phyloP scores from a whole-genome alignment of 2,797 vertebrate species.

The Schizothorax lantsangensis region DNA sequence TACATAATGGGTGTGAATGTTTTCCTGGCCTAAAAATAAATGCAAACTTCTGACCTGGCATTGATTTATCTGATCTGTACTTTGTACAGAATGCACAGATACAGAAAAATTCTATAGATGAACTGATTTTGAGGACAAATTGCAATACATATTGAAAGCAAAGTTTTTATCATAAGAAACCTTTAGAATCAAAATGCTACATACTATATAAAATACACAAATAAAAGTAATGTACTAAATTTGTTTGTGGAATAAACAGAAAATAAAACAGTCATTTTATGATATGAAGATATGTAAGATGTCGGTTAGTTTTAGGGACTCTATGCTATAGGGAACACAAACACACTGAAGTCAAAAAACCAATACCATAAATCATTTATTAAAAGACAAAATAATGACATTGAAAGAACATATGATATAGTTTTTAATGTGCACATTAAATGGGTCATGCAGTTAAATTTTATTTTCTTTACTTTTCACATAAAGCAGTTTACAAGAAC shows the following conservation, averaged over 20 bases:
- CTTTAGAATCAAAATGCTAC: not conserved
- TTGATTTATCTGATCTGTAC: not conserved
- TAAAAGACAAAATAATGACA: not conserved
- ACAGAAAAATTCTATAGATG: not conserved
- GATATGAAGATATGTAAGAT: not conserved
- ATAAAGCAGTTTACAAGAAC: not conserved
- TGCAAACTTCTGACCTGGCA: not conserved
- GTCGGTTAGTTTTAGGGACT: not conserved
- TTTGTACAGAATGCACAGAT: constrained; percentile 2
- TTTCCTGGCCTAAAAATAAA: not conserved
- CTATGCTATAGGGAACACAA: not conserved
- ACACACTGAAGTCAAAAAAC: not conserved
- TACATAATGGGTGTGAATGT: not conserved
- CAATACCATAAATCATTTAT: not conserved
- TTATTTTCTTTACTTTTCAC: not conserved
- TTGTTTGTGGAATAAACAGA: not conserved
- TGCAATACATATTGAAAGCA: not conserved
- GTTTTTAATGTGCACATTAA: not conserved
- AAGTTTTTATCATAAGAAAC: not conserved
- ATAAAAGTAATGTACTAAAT: not conserved
- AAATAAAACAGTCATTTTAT: not conserved
- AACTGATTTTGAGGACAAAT: not conserved
- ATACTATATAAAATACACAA: not conserved
- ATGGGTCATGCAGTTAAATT: not conserved
- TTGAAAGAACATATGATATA: not conserved